Conservation (phyloP, 2,797 vertebrate genomes). For the Peromyscus melanophrys region DNA sequence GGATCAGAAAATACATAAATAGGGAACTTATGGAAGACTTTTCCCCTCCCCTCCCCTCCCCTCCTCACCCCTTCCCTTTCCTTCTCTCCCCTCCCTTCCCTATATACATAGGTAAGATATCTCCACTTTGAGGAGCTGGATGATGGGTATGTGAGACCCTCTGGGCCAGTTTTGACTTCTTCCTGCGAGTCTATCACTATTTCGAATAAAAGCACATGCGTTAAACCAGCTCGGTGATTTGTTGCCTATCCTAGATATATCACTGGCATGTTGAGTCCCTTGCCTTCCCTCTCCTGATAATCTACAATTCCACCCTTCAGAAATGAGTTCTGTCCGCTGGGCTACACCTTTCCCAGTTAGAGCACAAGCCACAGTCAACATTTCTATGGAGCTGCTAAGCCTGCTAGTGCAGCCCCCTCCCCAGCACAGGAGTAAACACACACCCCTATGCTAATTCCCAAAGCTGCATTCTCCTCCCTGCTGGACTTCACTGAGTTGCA, state of each 20-base stretch:
- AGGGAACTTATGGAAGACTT: background rate
- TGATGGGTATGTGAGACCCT: background rate
- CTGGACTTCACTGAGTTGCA: background rate
- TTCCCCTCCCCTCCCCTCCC: fast-evolving
- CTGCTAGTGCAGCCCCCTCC: background rate
- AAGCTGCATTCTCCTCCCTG: background rate
- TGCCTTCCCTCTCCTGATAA: background rate
- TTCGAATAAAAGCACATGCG: conserved; percentile 29
- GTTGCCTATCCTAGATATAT: background rate
- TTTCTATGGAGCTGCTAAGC: background rate
- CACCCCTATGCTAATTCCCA: background rate
- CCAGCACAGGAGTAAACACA: background rate
- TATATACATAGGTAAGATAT: fast-evolving
- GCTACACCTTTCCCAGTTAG: background rate
- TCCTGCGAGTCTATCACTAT: background rate
- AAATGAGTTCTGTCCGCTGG: background rate
- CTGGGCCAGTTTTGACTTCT: background rate
- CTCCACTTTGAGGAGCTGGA: no score
- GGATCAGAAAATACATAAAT: background rate
- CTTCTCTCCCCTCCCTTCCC: fast-evolving
- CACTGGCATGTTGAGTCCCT: background rate
- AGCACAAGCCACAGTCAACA: background rate
- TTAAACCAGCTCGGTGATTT: conserved; percentile 5
- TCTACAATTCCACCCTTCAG: background rate
- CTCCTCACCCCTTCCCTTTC: fast-evolving